These are phyloP conservation scores for Aphodius sticticus DNA, from an alignment of 2,888 invertebrate genomes.

Conservation along the genomic window DNA sequence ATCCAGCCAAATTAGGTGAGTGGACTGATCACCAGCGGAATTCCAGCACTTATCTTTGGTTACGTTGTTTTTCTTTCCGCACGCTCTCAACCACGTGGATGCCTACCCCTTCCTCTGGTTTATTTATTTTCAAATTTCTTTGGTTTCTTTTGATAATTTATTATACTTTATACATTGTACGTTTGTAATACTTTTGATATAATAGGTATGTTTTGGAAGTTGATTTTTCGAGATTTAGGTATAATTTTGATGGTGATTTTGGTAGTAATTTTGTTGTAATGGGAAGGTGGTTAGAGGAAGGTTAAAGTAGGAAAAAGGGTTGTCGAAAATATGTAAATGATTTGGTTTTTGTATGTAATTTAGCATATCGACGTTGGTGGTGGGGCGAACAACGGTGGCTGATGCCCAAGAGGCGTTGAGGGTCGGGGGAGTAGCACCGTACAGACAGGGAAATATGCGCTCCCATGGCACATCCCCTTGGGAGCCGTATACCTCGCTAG, in stretches of 20 bases:
- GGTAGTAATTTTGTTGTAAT: background rate
- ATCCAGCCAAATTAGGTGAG: conserved; percentile 53
- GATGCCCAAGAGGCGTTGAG: conserved; percentile 50
- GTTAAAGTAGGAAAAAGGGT: background rate
- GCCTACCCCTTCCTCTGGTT: background rate
- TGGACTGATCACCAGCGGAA: conserved; percentile 6
- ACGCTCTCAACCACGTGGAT: conserved; percentile 23
- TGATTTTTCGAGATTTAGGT: conserved; percentile 13
- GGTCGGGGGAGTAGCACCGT: conserved; percentile 49
- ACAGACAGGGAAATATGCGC: conserved; percentile 57
- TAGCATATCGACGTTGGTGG: conserved; percentile 41
- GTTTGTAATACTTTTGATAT: no score
- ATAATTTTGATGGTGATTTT: conserved; percentile 1
- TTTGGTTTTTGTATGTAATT: conserved; percentile 33
- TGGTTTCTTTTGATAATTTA: background rate
- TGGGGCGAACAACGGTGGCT: conserved; percentile 46
- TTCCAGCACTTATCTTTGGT: conserved; percentile 6
- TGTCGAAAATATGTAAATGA: conserved; percentile 31
- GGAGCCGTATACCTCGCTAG: conserved; percentile 55
- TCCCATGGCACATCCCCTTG: conserved; percentile 55
- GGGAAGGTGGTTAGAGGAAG: background rate
- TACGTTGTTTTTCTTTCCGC: conserved; percentile 11
- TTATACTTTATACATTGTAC: background rate
- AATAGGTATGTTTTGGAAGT: no score
- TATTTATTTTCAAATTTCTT: background rate